Percentiles rank a stretch among this genome's conserved stretches.
Conservation (phyloP, 2,797 vertebrate species). For the Enteromius fasciolatus region DNA sequence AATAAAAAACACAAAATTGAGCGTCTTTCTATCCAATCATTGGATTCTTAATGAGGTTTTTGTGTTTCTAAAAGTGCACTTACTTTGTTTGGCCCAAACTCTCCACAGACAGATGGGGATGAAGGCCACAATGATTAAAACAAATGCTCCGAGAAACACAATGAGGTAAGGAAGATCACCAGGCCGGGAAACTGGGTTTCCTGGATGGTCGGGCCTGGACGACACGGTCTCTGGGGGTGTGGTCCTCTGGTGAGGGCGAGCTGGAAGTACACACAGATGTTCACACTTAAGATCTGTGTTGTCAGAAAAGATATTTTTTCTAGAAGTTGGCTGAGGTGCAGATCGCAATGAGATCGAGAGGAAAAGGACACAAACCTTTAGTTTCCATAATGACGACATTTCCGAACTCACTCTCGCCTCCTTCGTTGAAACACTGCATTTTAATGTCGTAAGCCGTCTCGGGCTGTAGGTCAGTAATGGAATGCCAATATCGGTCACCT, state of each 20-base stretch:
- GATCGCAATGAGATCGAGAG: background rate
- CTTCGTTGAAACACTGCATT: constrained; percentile 98
- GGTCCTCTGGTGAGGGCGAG: constrained; percentile 76
- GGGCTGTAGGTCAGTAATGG: constrained; percentile 93
- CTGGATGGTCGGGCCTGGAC: rapidly evolving
- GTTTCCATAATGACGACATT: constrained; percentile 99
- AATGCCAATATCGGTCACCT: constrained; percentile 95
- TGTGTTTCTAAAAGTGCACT: constrained; percentile 62
- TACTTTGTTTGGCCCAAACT: constrained; percentile 97
- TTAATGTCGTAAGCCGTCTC: constrained; percentile 98
- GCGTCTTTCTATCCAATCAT: background rate
- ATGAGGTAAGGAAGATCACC: constrained; percentile 94
- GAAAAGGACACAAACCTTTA: constrained; percentile 80
- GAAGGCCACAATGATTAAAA: constrained; percentile 94
- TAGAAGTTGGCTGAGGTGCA: background rate
- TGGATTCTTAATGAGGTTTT: background rate
- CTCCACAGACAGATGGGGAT: constrained; percentile 97
- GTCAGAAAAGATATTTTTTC: background rate
- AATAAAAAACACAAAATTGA: constrained; percentile 40
- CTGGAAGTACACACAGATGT: constrained; percentile 72
- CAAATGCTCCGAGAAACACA: constrained; percentile 89
- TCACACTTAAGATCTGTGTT: constrained; percentile 24
- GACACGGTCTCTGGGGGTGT: constrained; percentile 72
- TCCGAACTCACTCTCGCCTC: constrained; percentile 95
- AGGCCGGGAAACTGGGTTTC: constrained; percentile 82